Evolutionary conservation across 64 coral and sea anemone species (phyloP), one percentile per base, ranked within the genome.

Genomic region (Porites lutea): DNA sequence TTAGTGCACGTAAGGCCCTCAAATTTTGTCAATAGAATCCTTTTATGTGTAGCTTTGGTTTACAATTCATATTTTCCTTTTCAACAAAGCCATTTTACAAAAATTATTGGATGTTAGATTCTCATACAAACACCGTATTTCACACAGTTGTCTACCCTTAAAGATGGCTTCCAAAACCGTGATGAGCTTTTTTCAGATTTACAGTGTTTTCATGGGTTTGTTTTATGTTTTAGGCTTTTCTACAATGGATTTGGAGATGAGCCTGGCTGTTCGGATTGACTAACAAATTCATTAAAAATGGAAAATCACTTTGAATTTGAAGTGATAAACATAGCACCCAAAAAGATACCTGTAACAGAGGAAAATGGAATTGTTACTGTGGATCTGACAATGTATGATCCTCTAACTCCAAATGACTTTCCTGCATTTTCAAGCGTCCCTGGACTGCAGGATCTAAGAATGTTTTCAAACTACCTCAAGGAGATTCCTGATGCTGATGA

Each of bases 391-490:
- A 59, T n/a, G 52, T 97, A 83, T 91, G 95, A 90, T 74, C 68
- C 90, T 13, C 21, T 90, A 65, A n/a, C 37, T 1, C 44, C 44
- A 21, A 12, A 22, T 20, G 19, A 57, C 13, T 94, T 97, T 61
- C 88, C 92, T 4, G 23, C 86, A 53, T 86, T 96, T 59, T 82
- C 67, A 0, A 45, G 50, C 2, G 13, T 90, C 46, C 59, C 52
- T 46, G 81, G 74, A 55, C 23, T 97, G 15, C 73, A 94, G 18
- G 95, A 91, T 54, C 54, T 97, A 18, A 90, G 85, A 65, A 61
- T 97, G 18, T 90, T 83, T 37, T 91, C 95, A 63, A 93, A 87
- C 13, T 90, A 89, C 71, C 76, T 97, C 18, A 46, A 65, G 57
- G 59, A 88, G 27, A 78, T 93, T 44, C 90, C 95, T 16, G 72